Conservation (phyloP, 2,797 vertebrate species). For the Lutra lutra region DNA sequence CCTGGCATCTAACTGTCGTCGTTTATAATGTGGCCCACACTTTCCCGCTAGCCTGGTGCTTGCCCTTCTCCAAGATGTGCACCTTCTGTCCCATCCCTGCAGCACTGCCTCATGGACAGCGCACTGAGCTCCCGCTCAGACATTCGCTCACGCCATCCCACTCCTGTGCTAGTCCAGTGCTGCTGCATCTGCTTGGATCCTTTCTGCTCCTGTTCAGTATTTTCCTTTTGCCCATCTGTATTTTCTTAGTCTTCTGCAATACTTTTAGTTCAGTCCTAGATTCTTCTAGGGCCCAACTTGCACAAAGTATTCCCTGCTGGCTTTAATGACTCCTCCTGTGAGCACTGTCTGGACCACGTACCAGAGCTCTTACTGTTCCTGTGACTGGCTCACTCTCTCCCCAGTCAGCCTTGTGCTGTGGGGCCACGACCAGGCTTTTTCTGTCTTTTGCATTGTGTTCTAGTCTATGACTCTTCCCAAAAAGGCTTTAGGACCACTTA, state of each 20-base stretch:
- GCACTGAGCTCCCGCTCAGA: not conserved
- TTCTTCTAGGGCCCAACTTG: not conserved
- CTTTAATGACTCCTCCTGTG: not conserved
- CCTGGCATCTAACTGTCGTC: not conserved
- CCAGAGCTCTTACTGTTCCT: not conserved
- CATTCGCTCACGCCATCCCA: not conserved
- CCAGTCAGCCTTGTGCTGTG: not conserved
- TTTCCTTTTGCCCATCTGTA: not conserved
- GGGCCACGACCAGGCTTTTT: not conserved
- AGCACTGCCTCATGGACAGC: rapidly evolving
- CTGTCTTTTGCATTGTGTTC: not conserved
- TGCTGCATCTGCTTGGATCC: not conserved
- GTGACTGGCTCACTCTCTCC: not conserved
- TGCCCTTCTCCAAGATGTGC: not conserved
- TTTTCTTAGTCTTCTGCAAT: not conserved
- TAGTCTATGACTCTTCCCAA: not conserved
- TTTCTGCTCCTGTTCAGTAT: not conserved
- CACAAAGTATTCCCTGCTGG: not conserved
- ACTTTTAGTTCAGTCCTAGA: not conserved
- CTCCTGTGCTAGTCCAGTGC: not conserved
- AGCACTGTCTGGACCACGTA: not conserved
- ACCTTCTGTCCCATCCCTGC: rapidly evolving
- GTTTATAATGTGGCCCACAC: not conserved
- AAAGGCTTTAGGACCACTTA: not conserved
- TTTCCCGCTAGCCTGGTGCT: not conserved